Evolutionary conservation across 2,888 invertebrate genomes (phyloP), one percentile per base, ranked within the genome.

Genomic region (Polyploca ridens): DNA sequence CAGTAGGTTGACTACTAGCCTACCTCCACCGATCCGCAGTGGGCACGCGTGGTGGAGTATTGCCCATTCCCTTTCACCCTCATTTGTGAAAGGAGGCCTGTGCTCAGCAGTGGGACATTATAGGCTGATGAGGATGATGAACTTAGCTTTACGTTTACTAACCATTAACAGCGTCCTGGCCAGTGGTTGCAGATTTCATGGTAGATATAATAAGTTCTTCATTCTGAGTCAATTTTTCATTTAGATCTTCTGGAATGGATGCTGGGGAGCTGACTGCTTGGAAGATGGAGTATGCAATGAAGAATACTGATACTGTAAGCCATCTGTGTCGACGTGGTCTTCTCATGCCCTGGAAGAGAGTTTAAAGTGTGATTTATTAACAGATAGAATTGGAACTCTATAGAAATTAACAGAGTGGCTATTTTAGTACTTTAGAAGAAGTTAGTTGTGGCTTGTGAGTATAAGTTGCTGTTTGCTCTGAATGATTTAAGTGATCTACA

Each of bases 211-310:
- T 3, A 1, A 10, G 8, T 19, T 19, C 3, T 54, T 19, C 54
- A 19, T 54, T 62, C 13, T 65, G 57, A 0, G 68, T 63, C 62
- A 44, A 46, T 19, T 62, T 70, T 6, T 33, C 62, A 7, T 64
- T 27, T 14, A 72, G 69, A 41, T 66, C 41, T 33, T 72, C 49
- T 5, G 70, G 73, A 0, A 66, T 69, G 0, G 67, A 66, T 0
- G 85, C 78, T 46, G 84, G 81, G 0, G 87, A 79, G 67, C 88
- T 86, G 77, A 90, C 90, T 0, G 96, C 94, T 79, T 95, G 94
- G 74, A 95, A 95, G 71, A 96, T 95, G 33, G 96, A 95, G 86
- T 96, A 96, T 38, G 96, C 94, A 64, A 96, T 92, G 87, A 96
- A 95, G 82, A 96, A 95, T 62, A 96, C 91, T 7, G 96, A 96